Conservation (phyloP, 2,797 vertebrate genomes). For the Astyanax mexicanus region DNA sequence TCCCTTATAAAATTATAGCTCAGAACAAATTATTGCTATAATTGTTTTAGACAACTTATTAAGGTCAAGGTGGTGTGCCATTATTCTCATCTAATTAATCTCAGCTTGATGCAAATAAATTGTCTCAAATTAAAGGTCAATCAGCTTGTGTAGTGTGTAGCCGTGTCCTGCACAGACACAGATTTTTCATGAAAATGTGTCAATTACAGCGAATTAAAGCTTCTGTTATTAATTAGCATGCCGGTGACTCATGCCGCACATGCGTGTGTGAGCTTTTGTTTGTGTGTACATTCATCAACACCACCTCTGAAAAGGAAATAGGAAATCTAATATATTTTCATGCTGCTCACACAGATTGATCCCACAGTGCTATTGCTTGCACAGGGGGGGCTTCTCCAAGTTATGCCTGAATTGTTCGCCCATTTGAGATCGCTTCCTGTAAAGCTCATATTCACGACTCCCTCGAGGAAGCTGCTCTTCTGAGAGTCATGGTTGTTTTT, state of each 20-base stretch:
- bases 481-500: no score
- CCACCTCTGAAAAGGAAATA: conserved; percentile 21
- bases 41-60: conserved; percentile 51
- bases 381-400: neutral
- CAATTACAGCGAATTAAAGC: conserved; percentile 18
- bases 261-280: neutral
- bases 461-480: no score
- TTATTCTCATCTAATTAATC: conserved; percentile 59
- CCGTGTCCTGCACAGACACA: conserved; percentile 6
- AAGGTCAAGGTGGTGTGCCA: conserved; percentile 30
- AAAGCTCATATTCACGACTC: neutral
- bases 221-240: conserved; percentile 23
- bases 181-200: neutral
- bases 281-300: neutral
- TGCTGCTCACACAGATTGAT: neutral
- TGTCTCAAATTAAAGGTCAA: conserved; percentile 41
- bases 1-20: conserved; percentile 52
- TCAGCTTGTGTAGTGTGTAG: conserved; percentile 4
- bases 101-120: conserved; percentile 42
- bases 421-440: neutral
- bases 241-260: neutral
- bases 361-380: neutral
- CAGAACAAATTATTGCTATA: conserved; percentile 45
- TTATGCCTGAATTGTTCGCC: neutral
- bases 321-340: neutral